Conservation (phyloP, 92 coral and sea anemone species). For the Pocillopora meandrina region DNA sequence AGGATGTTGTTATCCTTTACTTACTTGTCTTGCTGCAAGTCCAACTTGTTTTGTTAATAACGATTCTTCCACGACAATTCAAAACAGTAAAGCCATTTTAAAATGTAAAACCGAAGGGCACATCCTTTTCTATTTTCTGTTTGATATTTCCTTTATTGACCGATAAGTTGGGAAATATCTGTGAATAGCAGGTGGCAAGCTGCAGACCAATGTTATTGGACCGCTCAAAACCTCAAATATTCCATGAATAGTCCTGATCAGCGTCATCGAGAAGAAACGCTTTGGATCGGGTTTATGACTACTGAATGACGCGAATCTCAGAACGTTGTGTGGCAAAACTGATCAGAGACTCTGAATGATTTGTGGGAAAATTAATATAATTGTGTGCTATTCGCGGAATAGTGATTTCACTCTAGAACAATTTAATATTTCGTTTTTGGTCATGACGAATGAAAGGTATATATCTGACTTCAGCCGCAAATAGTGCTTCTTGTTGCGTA, state of each 20-base stretch:
- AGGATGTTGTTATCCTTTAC: too few species aligned
- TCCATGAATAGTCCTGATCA: slow-evolving; percentile 22
- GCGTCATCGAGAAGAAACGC: slow-evolving; percentile 11
- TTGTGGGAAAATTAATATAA: too few species aligned
- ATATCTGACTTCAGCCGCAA: too few species aligned
- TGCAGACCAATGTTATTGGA: slow-evolving; percentile 7
- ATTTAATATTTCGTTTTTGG: too few species aligned
- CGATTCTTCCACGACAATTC: not conserved
- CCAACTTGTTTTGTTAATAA: not conserved
- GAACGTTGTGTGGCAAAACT: slow-evolving; percentile 1
- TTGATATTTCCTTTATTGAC: slow-evolving; percentile 18
- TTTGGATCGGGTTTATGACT: slow-evolving; percentile 17
- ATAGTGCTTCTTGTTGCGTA: too few species aligned
- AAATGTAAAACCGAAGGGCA: not conserved
- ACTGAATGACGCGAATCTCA: not conserved
- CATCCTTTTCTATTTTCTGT: not conserved
- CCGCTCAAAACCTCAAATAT: not conserved
- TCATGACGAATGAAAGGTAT: too few species aligned
- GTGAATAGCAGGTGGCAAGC: slow-evolving; percentile 37
- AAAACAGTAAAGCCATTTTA: not conserved
- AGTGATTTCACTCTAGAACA: too few species aligned
- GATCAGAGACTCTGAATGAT: not conserved
- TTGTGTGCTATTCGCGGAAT: too few species aligned
- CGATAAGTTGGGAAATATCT: slow-evolving; percentile 9
- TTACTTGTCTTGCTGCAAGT: too few species aligned